phyloP scores from a whole-genome alignment of 2,888 invertebrate genomes.

The Amphipyra berbera region DNA sequence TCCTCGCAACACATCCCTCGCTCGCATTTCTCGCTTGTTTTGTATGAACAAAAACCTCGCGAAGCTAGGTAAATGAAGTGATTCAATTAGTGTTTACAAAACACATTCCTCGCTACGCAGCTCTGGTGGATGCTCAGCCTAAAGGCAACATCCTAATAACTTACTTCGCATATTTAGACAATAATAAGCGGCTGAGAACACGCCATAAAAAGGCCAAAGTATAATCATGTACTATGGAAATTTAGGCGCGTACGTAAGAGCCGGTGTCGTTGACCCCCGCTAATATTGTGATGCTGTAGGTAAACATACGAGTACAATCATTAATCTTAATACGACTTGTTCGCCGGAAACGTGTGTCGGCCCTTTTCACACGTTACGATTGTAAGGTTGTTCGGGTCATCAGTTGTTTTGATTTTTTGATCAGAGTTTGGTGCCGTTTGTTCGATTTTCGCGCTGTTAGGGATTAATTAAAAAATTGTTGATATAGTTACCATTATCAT shows the following conservation, averaged over 20 bases:
- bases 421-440: slow-evolving; percentile 10
- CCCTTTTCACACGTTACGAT: slow-evolving; percentile 50
- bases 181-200: slow-evolving; percentile 48
- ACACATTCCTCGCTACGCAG: too few relatives aligned
- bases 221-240: slow-evolving; percentile 58
- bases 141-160: slow-evolving; percentile 39
- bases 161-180: slow-evolving; percentile 36
- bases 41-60: too few relatives aligned
- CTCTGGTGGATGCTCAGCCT: too few relatives aligned
- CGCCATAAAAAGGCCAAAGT: slow-evolving; percentile 55
- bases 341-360: slow-evolving; percentile 42
- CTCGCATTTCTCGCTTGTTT: too few relatives aligned
- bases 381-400: slow-evolving; percentile 39
- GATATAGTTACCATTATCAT: slow-evolving; percentile 34
- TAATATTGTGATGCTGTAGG: slow-evolving; percentile 59
- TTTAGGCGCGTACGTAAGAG: slow-evolving; percentile 60
- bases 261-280: slow-evolving; percentile 55
- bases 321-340: slow-evolving; percentile 61
- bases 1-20: too few relatives aligned
- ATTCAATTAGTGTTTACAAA: too few relatives aligned
- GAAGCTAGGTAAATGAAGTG: too few relatives aligned
- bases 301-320: slow-evolving; percentile 62
- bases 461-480: slow-evolving; percentile 33
- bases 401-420: slow-evolving; percentile 40
- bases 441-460: slow-evolving; percentile 18